Evolutionary conservation across 2,113 vertebrate species (phyloP).

Genomic region (Notiomystis cincta): DNA sequence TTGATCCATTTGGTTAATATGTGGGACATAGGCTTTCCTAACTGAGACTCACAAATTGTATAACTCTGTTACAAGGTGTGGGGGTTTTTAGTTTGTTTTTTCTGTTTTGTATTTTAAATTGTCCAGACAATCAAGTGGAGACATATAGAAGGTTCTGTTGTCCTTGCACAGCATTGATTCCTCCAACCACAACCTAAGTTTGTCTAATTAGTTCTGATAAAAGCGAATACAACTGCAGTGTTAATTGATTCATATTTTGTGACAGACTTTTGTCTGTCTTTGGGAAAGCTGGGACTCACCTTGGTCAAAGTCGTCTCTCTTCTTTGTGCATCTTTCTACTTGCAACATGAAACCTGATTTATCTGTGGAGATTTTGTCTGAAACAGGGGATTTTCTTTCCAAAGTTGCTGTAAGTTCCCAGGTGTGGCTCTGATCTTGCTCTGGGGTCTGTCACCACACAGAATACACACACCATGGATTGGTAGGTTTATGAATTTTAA

Average conservation of each 20-base stretch:
- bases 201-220: neutral
- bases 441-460: neutral
- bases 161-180: constrained; percentile 5
- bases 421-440: neutral
- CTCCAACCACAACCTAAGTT: neutral
- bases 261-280: neutral
- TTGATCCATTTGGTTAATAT: neutral
- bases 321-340: neutral
- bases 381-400: neutral
- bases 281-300: neutral
- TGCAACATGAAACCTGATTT: neutral
- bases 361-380: neutral
- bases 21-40: neutral
- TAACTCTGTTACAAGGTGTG: neutral
- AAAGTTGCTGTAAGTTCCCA: neutral
- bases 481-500: neutral
- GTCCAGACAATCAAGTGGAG: neutral
- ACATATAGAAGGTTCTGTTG: neutral
- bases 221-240: neutral
- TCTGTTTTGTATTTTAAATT: neutral
- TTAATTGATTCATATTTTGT: neutral
- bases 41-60: neutral
- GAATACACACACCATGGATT: neutral
- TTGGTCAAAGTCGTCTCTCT: neutral
- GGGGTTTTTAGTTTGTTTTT: accelerated